Percentiles rank a stretch among this genome's conserved stretches.
phyloP scores from a whole-genome alignment of 2,113 vertebrate species.

The Ibidorhyncha struthersii region DNA sequence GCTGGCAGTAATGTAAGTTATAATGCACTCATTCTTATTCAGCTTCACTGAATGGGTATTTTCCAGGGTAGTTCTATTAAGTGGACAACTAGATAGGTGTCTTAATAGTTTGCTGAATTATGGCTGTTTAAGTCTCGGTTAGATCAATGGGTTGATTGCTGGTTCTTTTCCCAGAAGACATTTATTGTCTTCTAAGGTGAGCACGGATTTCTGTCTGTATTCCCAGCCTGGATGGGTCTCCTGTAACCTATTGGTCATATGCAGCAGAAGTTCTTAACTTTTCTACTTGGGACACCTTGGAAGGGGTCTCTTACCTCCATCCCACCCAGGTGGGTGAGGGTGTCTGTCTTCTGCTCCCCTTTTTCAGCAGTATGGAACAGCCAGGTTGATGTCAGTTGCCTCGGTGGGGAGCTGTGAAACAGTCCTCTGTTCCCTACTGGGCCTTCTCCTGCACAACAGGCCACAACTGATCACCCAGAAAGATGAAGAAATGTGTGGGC shows the following conservation, averaged over 20 bases:
- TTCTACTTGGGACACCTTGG: neutral
- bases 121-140: neutral
- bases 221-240: neutral
- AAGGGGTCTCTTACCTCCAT: neutral
- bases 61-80: slow-evolving; percentile 53
- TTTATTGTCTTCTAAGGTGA: slow-evolving; percentile 64
- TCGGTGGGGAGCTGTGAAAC: neutral
- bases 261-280: neutral
- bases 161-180: slow-evolving; percentile 68
- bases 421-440: neutral
- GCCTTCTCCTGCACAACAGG: neutral
- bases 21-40: slow-evolving; percentile 43
- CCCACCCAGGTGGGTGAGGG: neutral
- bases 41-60: slow-evolving; percentile 28
- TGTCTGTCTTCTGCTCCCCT: neutral
- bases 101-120: slow-evolving; percentile 50
- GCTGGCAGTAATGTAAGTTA: slow-evolving; percentile 51
- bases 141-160: slow-evolving; percentile 47
- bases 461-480: neutral
- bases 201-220: neutral
- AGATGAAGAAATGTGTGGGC: neutral
- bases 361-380: neutral
- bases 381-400: neutral
- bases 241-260: neutral
- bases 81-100: slow-evolving; percentile 45